Base-by-base conservation (phyloP, 2,797 vertebrate genomes). In the Staurois parvus region DNA sequence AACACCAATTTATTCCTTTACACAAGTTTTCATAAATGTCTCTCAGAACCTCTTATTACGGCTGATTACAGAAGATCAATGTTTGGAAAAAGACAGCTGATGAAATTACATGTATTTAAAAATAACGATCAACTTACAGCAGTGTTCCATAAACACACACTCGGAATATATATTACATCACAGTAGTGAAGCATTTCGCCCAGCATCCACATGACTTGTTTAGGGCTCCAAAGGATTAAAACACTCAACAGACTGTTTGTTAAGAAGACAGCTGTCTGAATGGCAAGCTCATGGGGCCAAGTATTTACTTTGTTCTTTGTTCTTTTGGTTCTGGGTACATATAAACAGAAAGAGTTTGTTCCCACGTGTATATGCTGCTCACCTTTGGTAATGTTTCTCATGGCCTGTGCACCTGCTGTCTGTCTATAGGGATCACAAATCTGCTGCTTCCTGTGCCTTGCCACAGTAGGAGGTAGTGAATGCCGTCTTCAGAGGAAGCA, bases 221-320 rank as follows among this genome's bases (percentile, higher is more conserved):
- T 74, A n/a, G 42, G 34, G 24, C n/a, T 29, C 26, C 15, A 4
- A 74, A 28, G 42, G 40, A 52, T 48, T 48, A 26, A 52, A 45
- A 79, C 42, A 29, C 37, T 66, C 76, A 67, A 11, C 40, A 76
- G 64, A 15, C 64, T 45, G 12, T 48, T 28, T 37, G 62, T 56
- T n/a, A 73, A 26, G 21, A 24, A 72, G 29, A 62, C 68, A 72
- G 28, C 62, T 72, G 75, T 79, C 68, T 84, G 45, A 76, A 79
- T 73, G 24, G 56, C 29, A 64, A 84, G 75, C 83, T 84, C 83
- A 64, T 72, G 83, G 76, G 76, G 76, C 52, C 19, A 24, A 72
- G 68, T 84, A 84, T 84, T 79, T 84, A 79, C 68, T 79, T 48
- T 79, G 76, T 34, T 56, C 59, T 62, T 84, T 72, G 83, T 79